Base-by-base conservation (phyloP, 2,888 invertebrate genomes). In the Nomada ferruginata region DNA sequence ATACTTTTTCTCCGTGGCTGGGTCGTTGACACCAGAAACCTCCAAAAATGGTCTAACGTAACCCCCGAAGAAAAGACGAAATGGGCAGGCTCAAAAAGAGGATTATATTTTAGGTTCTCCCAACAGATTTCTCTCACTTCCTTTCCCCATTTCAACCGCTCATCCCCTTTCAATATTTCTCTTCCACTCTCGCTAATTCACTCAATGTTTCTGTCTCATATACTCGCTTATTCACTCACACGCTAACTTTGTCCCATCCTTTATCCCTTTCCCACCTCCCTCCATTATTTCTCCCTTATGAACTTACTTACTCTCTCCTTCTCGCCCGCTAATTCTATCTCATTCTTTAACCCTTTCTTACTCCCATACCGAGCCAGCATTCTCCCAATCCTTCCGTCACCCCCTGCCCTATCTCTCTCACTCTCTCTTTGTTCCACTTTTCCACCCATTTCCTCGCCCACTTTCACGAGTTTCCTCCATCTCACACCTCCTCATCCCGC, bases 81-180 rank as follows among this genome's bases (percentile, higher is more conserved):
- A 61, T 3, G 44, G 18, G 50, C 44, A 20, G 57, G n/a, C 64
- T 64, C 64, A 76, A 72, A 80, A 68, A 50, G 68, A 64, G 64
- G 68, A 82, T 55, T 68, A 66, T 55, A 55, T 23, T 68, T 81
- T 79, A 81, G 74, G 69, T 73, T 81, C 23, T 55, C 13, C 26
- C 29, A 11, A 4, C 36, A 23, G 15, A 53, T 50, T 29, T 20
- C n/a, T 52, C 44, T 23, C 23, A 20, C 11, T 20, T 26, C 11
- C 15, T 59, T n/a, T n/a, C 18, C 29, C 18, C 59, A 10, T 26
- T 64, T 36, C 36, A 50, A 26, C 26, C 57, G 15, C 57, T 15
- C 15, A 15, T 57, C 57, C 57, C 15, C 57, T 1, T 26, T 11
- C 18, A 57, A 42, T 44, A 61, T 61, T 61, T 61, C 20, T 15